Conservation (phyloP, 2,888 invertebrate genomes). For the Lochmaea crataegi region DNA sequence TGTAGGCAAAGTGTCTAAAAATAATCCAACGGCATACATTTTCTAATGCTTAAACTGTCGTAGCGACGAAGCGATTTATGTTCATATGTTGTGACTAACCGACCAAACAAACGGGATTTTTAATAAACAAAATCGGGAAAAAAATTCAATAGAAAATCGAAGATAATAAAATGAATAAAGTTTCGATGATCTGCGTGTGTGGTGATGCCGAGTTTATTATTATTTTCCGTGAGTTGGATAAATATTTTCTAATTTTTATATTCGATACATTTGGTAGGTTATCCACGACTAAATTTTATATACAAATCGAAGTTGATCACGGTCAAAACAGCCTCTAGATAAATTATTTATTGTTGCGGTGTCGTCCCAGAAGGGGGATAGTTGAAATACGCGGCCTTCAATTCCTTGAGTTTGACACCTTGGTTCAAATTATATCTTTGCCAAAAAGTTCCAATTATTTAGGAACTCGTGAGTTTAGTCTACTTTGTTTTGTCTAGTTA, state of each 20-base stretch:
- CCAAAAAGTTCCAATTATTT: slow-evolving; percentile 12
- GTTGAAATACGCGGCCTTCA: slow-evolving; percentile 20
- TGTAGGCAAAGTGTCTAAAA: slow-evolving; percentile 28
- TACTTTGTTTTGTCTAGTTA: slow-evolving; percentile 1
- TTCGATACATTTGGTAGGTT: not conserved
- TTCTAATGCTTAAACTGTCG: slow-evolving; percentile 26
- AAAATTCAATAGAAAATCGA: too few species aligned
- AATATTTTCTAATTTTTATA: too few species aligned
- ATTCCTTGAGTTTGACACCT: slow-evolving; percentile 22
- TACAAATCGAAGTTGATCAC: not conserved
- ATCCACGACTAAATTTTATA: not conserved
- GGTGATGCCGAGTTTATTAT: not conserved
- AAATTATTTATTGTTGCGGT: slow-evolving; percentile 11
- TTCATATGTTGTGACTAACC: not conserved
- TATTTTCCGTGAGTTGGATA: not conserved
- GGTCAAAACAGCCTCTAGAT: slow-evolving; percentile 7
- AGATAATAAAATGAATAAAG: not conserved
- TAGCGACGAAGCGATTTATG: slow-evolving; percentile 6
- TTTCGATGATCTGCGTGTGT: not conserved
- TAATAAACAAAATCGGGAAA: too few species aligned
- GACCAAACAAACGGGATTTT: not conserved
- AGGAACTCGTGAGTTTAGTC: slow-evolving; percentile 13
- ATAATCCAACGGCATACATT: slow-evolving; percentile 26
- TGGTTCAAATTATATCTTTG: slow-evolving; percentile 7
- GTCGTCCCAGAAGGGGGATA: slow-evolving; percentile 16